phyloP scores from a whole-genome alignment of 2,888 invertebrate species.

The Dendrolimus pini region DNA sequence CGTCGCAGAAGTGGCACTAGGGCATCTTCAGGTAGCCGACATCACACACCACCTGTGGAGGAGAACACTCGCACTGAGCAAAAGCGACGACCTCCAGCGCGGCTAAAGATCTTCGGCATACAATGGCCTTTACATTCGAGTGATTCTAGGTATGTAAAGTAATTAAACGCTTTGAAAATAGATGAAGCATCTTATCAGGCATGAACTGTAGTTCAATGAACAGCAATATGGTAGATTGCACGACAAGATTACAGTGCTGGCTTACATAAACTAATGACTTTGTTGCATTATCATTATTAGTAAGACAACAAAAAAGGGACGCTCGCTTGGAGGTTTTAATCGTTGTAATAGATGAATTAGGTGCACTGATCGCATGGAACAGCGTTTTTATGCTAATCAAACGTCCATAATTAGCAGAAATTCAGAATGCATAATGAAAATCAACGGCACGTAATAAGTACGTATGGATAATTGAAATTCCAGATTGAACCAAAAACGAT shows the following conservation, averaged over 20 bases:
- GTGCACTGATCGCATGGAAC: no score
- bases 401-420: no score
- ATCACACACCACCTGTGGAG: constrained; percentile 66
- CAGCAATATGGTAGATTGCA: constrained; percentile 31
- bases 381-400: no score
- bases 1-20: constrained; percentile 66
- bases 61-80: constrained; percentile 59
- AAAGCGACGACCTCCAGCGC: constrained; percentile 66
- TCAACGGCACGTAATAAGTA: no score
- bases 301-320: constrained; percentile 9
- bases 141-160: constrained; percentile 55
- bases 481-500: no score
- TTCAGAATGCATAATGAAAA: no score
- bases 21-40: constrained; percentile 62
- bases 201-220: constrained; percentile 15
- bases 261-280: constrained; percentile 30
- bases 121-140: constrained; percentile 74
- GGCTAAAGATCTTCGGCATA: constrained; percentile 69
- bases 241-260: constrained; percentile 22
- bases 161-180: constrained; percentile 16
- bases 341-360: no score
- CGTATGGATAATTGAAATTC: no score
- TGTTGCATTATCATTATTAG: constrained; percentile 16
- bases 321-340: background rate
- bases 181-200: constrained; percentile 15